Conservation (phyloP, 2,797 vertebrate genomes). For the Acestrorhynchus altus region DNA sequence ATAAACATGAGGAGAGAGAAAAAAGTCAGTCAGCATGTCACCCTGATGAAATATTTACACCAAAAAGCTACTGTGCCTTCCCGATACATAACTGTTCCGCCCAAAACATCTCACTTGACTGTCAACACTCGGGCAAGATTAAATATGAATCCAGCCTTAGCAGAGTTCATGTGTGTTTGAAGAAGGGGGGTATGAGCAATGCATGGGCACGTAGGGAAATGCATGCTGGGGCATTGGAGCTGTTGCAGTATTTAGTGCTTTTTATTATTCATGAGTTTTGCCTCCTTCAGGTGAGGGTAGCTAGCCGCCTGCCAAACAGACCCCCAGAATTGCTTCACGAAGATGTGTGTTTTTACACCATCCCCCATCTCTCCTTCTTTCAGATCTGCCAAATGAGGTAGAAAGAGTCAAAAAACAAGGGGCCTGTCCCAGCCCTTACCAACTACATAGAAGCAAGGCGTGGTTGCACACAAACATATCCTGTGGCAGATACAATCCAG, state of each 20-base stretch:
- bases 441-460: not conserved
- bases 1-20: not conserved
- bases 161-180: constrained; percentile 8
- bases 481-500: not conserved
- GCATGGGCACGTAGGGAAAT: constrained; percentile 24
- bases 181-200: not conserved
- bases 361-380: not conserved
- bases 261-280: constrained; percentile 43
- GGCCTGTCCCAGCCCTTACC: not conserved
- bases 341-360: not conserved
- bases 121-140: constrained; percentile 14
- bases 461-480: not conserved
- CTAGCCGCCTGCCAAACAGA: constrained; percentile 23
- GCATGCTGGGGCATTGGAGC: constrained; percentile 24
- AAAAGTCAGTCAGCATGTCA: constrained; percentile 7
- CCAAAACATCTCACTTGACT: constrained; percentile 33
- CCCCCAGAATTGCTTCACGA: constrained; percentile 1
- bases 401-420: constrained; percentile 5
- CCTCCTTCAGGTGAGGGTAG: constrained; percentile 17
- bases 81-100: constrained; percentile 22
- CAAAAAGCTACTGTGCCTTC: constrained; percentile 36
- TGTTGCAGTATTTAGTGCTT: constrained; percentile 42
- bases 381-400: constrained; percentile 13
- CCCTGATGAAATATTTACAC: constrained; percentile 27
- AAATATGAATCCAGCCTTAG: constrained; percentile 38